Conservation (phyloP, 1,140 invertebrate genomes). For the Drosophila tani region DNA sequence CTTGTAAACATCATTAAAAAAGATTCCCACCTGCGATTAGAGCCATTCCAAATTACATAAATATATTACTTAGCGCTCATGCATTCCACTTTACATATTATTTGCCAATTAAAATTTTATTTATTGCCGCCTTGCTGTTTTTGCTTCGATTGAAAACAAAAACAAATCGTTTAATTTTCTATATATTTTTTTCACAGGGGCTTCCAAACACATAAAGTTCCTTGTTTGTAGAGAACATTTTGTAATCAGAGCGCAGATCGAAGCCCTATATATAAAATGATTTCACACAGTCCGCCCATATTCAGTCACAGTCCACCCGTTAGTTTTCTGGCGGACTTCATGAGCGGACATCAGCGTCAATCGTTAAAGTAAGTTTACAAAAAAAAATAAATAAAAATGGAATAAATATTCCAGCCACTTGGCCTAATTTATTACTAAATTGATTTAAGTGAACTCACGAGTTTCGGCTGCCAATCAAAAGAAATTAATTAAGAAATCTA, state of each 20-base stretch:
- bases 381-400: slow-evolving; percentile 11
- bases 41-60: slow-evolving; percentile 30
- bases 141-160: slow-evolving; percentile 37
- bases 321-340: slow-evolving; percentile 87
- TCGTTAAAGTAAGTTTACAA: slow-evolving; percentile 71
- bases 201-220: slow-evolving; percentile 62
- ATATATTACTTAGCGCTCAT: slow-evolving; percentile 31
- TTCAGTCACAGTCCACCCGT: slow-evolving; percentile 89
- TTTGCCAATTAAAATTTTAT: slow-evolving; percentile 52
- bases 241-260: slow-evolving; percentile 47
- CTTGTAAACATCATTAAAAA: slow-evolving; percentile 14
- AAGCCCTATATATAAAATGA: slow-evolving; percentile 84
- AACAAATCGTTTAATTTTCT: slow-evolving; percentile 54
- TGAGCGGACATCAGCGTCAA: slow-evolving; percentile 83
- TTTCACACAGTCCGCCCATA: slow-evolving; percentile 89
- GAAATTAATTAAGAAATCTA: slow-evolving; percentile 24
- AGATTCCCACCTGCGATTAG: slow-evolving; percentile 43
- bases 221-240: slow-evolving; percentile 63
- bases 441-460: slow-evolving; percentile 53
- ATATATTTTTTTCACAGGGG: slow-evolving; percentile 59
- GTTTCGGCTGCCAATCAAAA: slow-evolving; percentile 39
- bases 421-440: slow-evolving; percentile 47
- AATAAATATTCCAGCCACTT: slow-evolving; percentile 40
- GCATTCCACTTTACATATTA: slow-evolving; percentile 51
- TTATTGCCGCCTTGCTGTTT: slow-evolving; percentile 34